Evolutionary conservation across 1,140 invertebrate species (phyloP).

Genomic region (Homarus americanus): DNA sequence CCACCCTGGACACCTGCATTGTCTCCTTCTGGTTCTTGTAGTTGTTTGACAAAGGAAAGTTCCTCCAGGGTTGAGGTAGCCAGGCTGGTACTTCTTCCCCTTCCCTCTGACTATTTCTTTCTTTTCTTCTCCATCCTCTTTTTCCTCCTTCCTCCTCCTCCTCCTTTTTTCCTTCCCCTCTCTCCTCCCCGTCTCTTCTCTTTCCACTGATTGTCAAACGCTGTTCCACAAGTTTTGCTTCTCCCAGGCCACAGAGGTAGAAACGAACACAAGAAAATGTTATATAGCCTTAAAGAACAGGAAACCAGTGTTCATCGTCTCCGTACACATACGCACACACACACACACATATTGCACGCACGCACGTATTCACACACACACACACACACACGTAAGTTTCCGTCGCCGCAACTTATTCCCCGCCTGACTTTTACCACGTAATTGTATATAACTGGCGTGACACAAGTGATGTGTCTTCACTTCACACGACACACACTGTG

Average conservation of each 20-base stretch:
- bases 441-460: not conserved
- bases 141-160: not conserved
- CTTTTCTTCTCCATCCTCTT: not conserved
- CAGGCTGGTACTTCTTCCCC: not conserved
- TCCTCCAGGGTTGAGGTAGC: not conserved
- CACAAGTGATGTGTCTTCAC: not conserved
- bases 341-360: not conserved
- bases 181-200: not conserved
- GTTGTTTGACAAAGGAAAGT: not conserved
- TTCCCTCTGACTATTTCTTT: not conserved
- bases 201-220: conserved; percentile 62
- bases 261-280: conserved; percentile 38
- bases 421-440: not conserved
- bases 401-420: not conserved
- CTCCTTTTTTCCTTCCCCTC: not conserved
- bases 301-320: not conserved
- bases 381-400: not conserved
- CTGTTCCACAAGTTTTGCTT: conserved; percentile 22
- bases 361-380: not conserved
- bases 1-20: not conserved
- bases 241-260: conserved; percentile 56
- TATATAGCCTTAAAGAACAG: too few relatives aligned
- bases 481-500: too few relatives aligned
- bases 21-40: not conserved
- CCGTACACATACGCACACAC: not conserved